These are phyloP conservation scores for Synergus gifuensis DNA, from an alignment of 2,888 invertebrate genomes.

Conservation along the genomic window DNA sequence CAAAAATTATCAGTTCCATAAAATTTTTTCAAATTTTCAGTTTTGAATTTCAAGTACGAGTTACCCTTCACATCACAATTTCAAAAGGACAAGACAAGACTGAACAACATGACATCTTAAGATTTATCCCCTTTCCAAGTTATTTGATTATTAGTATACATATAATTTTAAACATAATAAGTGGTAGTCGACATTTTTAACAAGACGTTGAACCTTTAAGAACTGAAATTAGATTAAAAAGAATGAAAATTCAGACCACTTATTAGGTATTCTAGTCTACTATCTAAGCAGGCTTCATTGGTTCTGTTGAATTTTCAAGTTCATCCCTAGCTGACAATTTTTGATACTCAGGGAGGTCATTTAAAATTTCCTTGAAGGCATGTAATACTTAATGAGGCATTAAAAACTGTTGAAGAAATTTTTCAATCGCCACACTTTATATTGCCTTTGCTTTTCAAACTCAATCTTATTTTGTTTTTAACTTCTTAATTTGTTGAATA, in stretches of 20 bases:
- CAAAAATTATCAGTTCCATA: constrained; percentile 37
- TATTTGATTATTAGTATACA: background rate
- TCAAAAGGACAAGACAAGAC: background rate
- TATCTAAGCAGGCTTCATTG: constrained; percentile 66
- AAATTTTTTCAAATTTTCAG: background rate
- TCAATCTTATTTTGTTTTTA: background rate
- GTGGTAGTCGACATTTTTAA: constrained; percentile 23
- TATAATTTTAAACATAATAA: constrained; percentile 33
- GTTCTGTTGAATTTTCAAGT: constrained; percentile 14
- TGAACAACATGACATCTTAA: constrained; percentile 27
- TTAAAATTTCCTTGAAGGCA: background rate
- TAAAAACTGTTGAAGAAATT: too few species aligned
- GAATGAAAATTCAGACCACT: constrained; percentile 44
- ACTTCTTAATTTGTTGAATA: background rate
- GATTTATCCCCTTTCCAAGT: constrained; percentile 3
- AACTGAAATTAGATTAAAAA: background rate
- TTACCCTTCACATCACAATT: background rate
- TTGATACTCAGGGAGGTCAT: background rate
- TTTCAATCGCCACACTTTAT: too few species aligned
- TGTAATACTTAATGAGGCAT: too few species aligned
- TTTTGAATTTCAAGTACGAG: background rate
- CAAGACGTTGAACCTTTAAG: background rate
- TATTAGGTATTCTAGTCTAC: constrained; percentile 57
- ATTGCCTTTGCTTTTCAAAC: background rate
- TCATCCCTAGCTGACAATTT: constrained; percentile 13